A percentile compares a stretch with the other conserved stretches of the same genome.
Evolutionary conservation across 2,113 vertebrate genomes (phyloP).

Genomic region (Leptobrachium ailaonicum): DNA sequence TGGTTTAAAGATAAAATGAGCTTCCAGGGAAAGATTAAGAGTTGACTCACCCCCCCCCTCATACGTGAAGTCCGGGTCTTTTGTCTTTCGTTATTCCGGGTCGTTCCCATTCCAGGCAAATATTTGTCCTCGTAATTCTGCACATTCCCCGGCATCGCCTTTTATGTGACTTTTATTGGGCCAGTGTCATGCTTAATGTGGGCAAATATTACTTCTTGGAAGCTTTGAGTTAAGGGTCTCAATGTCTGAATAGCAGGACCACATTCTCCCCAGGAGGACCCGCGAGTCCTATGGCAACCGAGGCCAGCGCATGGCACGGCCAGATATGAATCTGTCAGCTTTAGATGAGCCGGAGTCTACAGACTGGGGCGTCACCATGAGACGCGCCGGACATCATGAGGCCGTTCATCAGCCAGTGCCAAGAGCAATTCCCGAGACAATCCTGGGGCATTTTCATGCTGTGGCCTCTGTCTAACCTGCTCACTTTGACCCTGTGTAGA

Average conservation of each 20-base stretch:
- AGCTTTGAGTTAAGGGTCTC: constrained; percentile 15
- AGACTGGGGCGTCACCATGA: no score
- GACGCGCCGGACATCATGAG: no score
- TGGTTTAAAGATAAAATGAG: not conserved
- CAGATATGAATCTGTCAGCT: not conserved
- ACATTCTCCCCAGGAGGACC: not conserved
- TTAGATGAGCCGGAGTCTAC: not conserved
- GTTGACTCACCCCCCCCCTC: not conserved
- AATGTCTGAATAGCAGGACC: constrained; percentile 18
- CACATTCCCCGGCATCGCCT: not conserved
- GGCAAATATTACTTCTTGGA: constrained; percentile 28
- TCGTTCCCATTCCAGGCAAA: constrained; percentile 26
- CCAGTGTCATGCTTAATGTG: constrained; percentile 24
- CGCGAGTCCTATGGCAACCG: constrained; percentile 21
- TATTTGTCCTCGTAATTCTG: constrained; percentile 29
- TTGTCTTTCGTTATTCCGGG: not conserved
- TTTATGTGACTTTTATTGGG: constrained; percentile 35
- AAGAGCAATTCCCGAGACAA: no score
- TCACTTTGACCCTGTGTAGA: no score
- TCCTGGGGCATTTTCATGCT: no score
- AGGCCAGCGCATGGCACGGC: not conserved
- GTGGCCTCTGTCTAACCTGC: no score
- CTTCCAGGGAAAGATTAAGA: not conserved
- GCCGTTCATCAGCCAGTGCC: no score
- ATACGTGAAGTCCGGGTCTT: not conserved